phyloP scores from a whole-genome alignment of 2,888 invertebrate species.

The Zhengitettix transpicula region DNA sequence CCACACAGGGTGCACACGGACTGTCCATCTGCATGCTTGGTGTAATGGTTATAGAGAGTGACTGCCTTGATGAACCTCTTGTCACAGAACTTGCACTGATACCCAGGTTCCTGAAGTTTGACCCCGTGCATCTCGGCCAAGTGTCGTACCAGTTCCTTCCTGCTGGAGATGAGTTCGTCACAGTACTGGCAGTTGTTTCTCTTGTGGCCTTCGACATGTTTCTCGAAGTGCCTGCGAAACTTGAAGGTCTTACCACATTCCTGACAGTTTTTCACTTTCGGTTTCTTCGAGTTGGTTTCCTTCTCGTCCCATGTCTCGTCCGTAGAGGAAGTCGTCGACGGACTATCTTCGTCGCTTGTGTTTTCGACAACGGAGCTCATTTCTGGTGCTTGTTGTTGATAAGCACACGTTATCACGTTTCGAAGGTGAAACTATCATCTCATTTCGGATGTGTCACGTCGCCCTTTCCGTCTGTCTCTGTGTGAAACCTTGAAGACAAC shows the following conservation, averaged over 20 bases:
- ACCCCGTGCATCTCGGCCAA: conserved; percentile 16
- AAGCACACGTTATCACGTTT: too few species aligned
- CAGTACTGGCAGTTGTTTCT: conserved; percentile 17
- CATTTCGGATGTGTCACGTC: too few species aligned
- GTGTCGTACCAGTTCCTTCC: conserved; percentile 16
- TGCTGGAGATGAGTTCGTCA: conserved; percentile 15
- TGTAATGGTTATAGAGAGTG: conserved; percentile 17
- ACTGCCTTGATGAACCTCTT: conserved; percentile 17
- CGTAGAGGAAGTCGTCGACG: too few species aligned
- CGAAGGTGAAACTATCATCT: too few species aligned
- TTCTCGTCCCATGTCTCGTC: too few species aligned
- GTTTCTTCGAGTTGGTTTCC: background rate
- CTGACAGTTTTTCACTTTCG: background rate
- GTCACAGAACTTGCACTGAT: conserved; percentile 18
- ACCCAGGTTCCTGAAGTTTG: conserved; percentile 14
- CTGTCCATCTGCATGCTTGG: conserved; percentile 17
- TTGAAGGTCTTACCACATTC: background rate
- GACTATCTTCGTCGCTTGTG: too few species aligned
- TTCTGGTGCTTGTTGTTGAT: too few species aligned
- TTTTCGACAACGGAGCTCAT: too few species aligned
- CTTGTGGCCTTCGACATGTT: conserved; percentile 17
- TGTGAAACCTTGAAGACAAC: too few species aligned
- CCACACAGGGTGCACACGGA: conserved; percentile 20
- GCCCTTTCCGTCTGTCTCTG: too few species aligned
- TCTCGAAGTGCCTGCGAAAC: conserved; percentile 10